These are phyloP conservation scores for Xiphias gladius DNA, from an alignment of 2,113 vertebrate genomes.

Conservation along the genomic window DNA sequence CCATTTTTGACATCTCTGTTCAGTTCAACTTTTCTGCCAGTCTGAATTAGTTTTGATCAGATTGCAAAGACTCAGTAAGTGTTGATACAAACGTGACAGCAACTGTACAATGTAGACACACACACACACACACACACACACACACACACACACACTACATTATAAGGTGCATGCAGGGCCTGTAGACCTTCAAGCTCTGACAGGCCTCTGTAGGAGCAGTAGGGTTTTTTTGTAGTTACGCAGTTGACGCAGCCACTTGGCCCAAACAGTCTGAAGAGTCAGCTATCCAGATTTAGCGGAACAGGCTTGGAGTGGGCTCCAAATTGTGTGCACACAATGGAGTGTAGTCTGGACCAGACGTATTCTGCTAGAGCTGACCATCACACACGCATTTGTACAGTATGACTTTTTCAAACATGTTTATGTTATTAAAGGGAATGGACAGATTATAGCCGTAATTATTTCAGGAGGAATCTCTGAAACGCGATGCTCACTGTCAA, in stretches of 20 bases:
- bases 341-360: background rate
- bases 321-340: background rate
- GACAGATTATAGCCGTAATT: background rate
- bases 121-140: too few relatives aligned
- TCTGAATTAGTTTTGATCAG: too few relatives aligned
- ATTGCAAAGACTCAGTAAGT: too few relatives aligned
- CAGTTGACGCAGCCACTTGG: constrained; percentile 3
- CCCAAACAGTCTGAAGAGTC: background rate
- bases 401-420: background rate
- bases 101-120: too few relatives aligned
- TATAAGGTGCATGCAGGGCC: background rate
- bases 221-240: background rate
- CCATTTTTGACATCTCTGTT: too few relatives aligned
- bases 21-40: too few relatives aligned
- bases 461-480: background rate
- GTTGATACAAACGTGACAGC: too few relatives aligned
- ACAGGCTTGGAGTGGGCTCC: background rate
- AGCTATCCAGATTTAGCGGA: constrained; percentile 3
- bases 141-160: too few relatives aligned
- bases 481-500: background rate
- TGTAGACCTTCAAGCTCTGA: background rate
- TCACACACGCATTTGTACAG: background rate
- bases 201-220: background rate
- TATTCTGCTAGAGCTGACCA: background rate
- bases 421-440: background rate